A percentile compares a stretch with the other conserved stretches of the same genome.
phyloP scores from a whole-genome alignment of 2,888 invertebrate species.

The Dryococelus australis region DNA sequence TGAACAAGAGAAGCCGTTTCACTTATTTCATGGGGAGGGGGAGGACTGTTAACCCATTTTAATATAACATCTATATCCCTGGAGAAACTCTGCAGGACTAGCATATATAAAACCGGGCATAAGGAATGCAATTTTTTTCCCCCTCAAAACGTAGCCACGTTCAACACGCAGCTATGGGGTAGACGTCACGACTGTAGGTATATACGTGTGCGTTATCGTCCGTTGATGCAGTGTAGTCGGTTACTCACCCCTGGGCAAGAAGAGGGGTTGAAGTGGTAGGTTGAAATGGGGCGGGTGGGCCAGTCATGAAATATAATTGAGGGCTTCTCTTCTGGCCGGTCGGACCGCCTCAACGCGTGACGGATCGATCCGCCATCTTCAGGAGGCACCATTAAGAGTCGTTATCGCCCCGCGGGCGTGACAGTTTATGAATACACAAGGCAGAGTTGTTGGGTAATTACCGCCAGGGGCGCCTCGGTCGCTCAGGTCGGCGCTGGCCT shows the following conservation, averaged over 20 bases:
- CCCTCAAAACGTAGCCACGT: not conserved
- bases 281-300: not conserved
- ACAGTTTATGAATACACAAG: constrained; percentile 16
- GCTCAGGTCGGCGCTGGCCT: not conserved
- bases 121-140: not conserved
- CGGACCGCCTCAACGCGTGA: not conserved
- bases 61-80: not conserved
- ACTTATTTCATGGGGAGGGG: too few species aligned
- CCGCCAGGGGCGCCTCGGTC: constrained; percentile 10
- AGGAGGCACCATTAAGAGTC: not conserved
- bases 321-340: constrained; percentile 1
- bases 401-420: constrained; percentile 2
- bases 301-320: not conserved
- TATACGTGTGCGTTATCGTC: not conserved
- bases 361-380: not conserved
- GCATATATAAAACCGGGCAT: not conserved
- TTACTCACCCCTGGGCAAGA: not conserved
- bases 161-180: not conserved
- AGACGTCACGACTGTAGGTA: too few species aligned
- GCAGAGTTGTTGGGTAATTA: not conserved
- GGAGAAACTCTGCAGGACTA: not conserved
- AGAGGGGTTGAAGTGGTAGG: not conserved
- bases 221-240: not conserved
- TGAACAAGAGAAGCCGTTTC: too few species aligned
- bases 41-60: too few species aligned